These are phyloP conservation scores for Hippocampus kuda DNA, from an alignment of 2,797 vertebrate species.

Conservation along the genomic window DNA sequence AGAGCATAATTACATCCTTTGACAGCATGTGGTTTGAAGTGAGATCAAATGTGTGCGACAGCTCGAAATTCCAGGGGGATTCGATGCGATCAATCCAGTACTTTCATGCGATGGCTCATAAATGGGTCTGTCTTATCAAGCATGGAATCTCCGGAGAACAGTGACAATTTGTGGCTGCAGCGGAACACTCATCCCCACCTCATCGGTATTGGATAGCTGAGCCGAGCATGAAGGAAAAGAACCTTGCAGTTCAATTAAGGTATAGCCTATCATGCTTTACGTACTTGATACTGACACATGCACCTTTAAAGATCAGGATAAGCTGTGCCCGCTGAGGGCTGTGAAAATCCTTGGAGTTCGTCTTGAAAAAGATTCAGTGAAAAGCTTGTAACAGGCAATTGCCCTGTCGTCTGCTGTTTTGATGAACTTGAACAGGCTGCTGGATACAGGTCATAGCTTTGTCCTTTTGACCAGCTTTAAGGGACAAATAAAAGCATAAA, in stretches of 20 bases:
- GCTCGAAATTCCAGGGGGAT: background rate
- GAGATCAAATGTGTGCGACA: background rate
- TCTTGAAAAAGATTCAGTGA: background rate
- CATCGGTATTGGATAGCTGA: background rate
- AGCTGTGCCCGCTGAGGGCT: background rate
- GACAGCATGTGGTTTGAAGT: background rate
- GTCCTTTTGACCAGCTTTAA: background rate
- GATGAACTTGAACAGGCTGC: background rate
- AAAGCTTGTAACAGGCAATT: background rate
- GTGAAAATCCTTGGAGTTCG: background rate
- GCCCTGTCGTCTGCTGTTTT: background rate
- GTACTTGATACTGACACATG: background rate
- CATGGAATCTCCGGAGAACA: conserved; percentile 2
- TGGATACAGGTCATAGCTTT: background rate
- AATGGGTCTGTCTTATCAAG: background rate
- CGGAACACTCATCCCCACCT: background rate
- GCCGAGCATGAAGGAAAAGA: background rate
- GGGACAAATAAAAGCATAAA: conserved; percentile 4
- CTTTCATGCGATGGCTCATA: background rate
- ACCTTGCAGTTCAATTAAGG: background rate
- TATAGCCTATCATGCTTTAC: background rate
- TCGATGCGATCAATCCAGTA: background rate
- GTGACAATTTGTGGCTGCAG: background rate
- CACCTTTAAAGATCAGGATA: background rate
- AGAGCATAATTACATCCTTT: background rate